phyloP scores from a whole-genome alignment of 2,113 vertebrate species.

The Ictidomys tridecemlineatus region DNA sequence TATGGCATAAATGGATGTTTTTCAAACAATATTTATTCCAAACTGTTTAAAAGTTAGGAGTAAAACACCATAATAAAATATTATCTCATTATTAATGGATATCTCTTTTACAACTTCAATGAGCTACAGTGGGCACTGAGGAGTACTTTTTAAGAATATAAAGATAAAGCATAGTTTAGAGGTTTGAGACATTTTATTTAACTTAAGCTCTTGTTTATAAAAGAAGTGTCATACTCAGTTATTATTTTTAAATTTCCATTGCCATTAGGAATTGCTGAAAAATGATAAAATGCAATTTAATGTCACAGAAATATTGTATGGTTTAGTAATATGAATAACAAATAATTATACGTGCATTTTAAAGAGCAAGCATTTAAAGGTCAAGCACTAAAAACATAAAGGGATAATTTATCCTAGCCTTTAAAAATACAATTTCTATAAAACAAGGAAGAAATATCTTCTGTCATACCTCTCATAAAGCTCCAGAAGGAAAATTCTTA shows the following conservation, averaged over 20 bases:
- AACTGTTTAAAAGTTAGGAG: background rate
- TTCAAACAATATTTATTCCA: background rate
- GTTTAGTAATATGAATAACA: background rate
- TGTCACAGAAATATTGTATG: background rate
- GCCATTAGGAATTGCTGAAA: background rate
- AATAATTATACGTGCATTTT: background rate
- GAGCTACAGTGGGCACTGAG: background rate
- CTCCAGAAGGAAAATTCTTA: background rate
- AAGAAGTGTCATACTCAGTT: background rate
- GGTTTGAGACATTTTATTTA: background rate
- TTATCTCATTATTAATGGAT: background rate
- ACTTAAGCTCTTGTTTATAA: slow-evolving; percentile 30
- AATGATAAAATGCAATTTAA: background rate
- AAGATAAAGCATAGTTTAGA: background rate
- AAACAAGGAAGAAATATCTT: background rate
- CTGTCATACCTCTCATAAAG: background rate
- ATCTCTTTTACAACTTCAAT: background rate
- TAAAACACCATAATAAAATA: background rate
- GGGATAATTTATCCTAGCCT: background rate
- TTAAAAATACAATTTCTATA: background rate
- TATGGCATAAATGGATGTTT: background rate
- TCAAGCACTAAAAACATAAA: background rate
- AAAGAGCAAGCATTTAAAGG: background rate
- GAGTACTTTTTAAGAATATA: background rate
- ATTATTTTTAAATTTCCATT: background rate